Evolutionary conservation across 2,113 vertebrate species (phyloP).

Genomic region (Odocoileus virginianus): DNA sequence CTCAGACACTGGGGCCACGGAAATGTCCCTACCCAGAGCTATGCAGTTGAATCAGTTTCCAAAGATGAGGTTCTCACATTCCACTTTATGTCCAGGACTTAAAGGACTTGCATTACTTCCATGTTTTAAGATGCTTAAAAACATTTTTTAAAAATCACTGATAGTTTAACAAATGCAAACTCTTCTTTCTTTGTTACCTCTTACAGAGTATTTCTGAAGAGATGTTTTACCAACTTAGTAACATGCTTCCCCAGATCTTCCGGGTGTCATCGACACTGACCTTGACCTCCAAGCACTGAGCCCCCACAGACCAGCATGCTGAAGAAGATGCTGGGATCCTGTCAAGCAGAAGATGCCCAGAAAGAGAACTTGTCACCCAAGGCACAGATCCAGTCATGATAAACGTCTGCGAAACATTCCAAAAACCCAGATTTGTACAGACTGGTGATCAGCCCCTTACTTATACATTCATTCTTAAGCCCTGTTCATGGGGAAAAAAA

Average conservation of each 20-base stretch:
- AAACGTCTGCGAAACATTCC: background rate
- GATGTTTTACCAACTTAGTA: conserved; percentile 98
- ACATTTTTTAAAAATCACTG: background rate
- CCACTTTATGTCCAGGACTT: background rate
- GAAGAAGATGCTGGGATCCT: conserved; percentile 5
- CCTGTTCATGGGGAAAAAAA: background rate
- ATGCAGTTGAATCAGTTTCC: background rate
- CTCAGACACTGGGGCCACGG: background rate
- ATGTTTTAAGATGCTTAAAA: background rate
- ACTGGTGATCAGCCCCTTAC: background rate
- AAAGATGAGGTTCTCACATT: background rate
- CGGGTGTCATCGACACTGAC: conserved; percentile 92
- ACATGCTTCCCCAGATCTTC: conserved; percentile 99
- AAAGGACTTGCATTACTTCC: background rate
- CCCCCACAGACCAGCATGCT: background rate
- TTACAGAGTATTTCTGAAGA: conserved; percentile 97
- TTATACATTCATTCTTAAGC: background rate
- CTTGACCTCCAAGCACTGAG: conserved; percentile 88
- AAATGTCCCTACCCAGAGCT: background rate
- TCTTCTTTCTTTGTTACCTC: background rate
- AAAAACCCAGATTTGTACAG: background rate
- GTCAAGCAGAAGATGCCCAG: conserved; percentile 10
- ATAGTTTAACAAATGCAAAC: background rate
- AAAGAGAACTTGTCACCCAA: background rate
- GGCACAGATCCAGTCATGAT: background rate